Evolutionary conservation across 2,113 vertebrate species (phyloP).

Genomic region (Podarcis raffonei): DNA sequence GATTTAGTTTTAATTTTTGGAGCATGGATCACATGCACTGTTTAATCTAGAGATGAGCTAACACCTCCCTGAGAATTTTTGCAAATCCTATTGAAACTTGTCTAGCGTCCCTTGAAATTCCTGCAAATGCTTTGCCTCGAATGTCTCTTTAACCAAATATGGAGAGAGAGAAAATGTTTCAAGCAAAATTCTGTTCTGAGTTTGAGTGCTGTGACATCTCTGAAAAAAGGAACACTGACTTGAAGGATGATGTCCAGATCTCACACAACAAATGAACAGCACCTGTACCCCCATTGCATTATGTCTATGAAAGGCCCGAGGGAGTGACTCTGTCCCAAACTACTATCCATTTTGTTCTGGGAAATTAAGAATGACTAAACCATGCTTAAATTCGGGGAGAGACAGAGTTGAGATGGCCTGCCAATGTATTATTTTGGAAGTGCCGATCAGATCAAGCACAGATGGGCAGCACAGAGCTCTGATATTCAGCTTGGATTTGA

Average conservation of each 20-base stretch:
- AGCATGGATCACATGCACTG: too few species aligned
- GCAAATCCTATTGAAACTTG: neutral
- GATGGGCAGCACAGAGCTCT: slow-evolving; percentile 68
- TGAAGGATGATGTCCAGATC: neutral
- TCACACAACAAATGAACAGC: neutral
- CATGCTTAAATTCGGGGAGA: neutral
- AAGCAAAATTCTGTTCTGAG: neutral
- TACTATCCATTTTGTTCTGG: neutral
- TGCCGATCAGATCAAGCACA: slow-evolving; percentile 54
- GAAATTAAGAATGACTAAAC: slow-evolving; percentile 6
- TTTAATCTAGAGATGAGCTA: neutral
- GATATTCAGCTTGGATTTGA: slow-evolving; percentile 51
- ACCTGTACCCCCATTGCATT: neutral
- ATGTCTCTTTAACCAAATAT: neutral
- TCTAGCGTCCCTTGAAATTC: neutral
- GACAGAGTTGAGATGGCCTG: slow-evolving; percentile 40
- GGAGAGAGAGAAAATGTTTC: neutral
- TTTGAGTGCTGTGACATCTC: neutral
- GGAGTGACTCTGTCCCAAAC: neutral
- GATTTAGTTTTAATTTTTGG: neutral
- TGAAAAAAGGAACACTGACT: neutral
- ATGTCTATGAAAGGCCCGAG: neutral
- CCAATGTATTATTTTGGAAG: slow-evolving; percentile 42
- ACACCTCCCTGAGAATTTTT: neutral
- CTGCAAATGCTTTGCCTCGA: neutral